Conservation (phyloP, 1,140 invertebrate species). For the Argopecten irradians region DNA sequence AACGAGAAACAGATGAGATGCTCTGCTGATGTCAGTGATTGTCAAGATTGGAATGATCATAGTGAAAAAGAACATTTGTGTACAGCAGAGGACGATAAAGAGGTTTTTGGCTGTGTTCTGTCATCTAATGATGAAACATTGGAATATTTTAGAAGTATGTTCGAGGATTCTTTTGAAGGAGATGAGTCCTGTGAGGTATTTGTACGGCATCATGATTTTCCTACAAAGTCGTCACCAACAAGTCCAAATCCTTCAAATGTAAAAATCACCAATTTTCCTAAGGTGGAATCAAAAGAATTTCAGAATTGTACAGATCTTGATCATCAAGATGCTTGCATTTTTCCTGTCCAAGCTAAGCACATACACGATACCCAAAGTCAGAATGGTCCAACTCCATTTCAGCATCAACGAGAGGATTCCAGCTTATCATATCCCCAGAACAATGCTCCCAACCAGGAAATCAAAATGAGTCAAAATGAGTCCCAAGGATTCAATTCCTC, state of each 20-base stretch:
- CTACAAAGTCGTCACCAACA: too few species aligned
- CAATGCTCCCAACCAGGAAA: background rate
- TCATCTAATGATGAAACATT: background rate
- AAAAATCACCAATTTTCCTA: background rate
- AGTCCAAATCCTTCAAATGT: too few species aligned
- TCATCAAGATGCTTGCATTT: background rate
- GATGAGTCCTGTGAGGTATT: too few species aligned
- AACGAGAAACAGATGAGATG: background rate
- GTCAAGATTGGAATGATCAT: background rate
- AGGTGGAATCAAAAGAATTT: background rate
- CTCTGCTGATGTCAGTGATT: background rate
- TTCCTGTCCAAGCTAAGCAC: background rate
- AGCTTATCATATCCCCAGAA: background rate
- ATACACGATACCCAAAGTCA: background rate
- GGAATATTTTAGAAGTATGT: background rate
- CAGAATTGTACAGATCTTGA: background rate
- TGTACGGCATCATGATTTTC: too few species aligned
- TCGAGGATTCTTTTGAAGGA: conserved; percentile 33
- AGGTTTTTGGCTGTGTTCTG: background rate
- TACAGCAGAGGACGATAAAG: background rate
- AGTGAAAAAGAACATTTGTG: background rate
- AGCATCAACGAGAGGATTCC: background rate
- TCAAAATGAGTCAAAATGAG: background rate
- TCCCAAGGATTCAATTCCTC: background rate
- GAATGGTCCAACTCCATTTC: background rate